Base-by-base conservation (phyloP, 2,113 vertebrate genomes). In the Nanger granti region DNA sequence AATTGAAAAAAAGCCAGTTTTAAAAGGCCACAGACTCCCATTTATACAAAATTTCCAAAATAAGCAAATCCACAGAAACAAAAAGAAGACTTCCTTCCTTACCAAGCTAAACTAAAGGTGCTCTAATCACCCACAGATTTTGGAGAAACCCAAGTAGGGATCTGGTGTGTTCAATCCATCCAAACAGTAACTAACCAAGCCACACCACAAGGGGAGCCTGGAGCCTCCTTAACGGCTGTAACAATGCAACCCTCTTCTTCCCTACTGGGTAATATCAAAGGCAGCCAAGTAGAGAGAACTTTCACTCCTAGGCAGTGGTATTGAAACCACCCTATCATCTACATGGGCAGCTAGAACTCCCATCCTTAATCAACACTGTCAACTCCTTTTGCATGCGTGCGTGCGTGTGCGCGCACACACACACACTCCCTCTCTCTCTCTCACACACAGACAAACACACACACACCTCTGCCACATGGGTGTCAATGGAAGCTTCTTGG, bases 1-100 rank as follows among this genome's bases (percentile, higher is more conserved):
- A 95, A 66, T 4, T 60, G 17, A 80, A 82, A 93, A 95, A 28
- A 79, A 89, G 41, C 26, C 49, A 80, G 11, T 59, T 95, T 86
- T 52, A 52, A 93, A 87, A 91, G 41, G 28, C 22, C 80, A 91
- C 59, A 31, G n/a, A 86, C 52, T 28, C 69, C 44, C 29, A 86
- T 37, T 73, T 85, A 89, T 29, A 82, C 15, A 26, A 82, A 89
- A 95, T 80, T 10, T 85, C 26, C 13, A 64, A 69, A 88, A 79
- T 14, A 62, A 31, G 59, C 41, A 73, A 91, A 73, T 73, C 52
- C 85, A 86, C 4, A 95, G 54, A 82, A 89, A 92, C 15, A 37
- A 85, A 95, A 82, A 73, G 55, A 59, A 91, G 44, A 93, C 47
- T 90, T 96, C 82, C 34, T 93, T 5, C 17, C 69, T 73, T 44